Evolutionary conservation across 2,113 vertebrate species (phyloP), one percentile per base, ranked within the genome.

Genomic region (Mus pahari): DNA sequence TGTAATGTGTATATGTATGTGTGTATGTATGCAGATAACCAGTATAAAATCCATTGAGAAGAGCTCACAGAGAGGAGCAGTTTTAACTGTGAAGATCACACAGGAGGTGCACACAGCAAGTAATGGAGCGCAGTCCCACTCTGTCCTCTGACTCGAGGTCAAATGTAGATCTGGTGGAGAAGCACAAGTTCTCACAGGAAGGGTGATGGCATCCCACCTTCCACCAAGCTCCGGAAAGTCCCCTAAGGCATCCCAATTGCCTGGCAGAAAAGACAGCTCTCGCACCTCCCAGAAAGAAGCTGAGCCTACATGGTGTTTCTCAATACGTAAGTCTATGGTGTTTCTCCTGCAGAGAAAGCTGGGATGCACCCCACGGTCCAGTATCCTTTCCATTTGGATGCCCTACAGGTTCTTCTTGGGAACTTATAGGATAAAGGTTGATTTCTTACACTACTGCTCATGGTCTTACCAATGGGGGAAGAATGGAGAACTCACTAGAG

Each of bases 21-120:
- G 16, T 19, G 39, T 12, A 19, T 66, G 42, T 1, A 48, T 48
- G 26, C 16, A 9, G 42, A 86, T 74, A 96, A 75, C 88, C 66
- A 66, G 48, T 94, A 93, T 94, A 94, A 96, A 96, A 94, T 90
- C 92, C 90, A 96, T 84, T 95, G 87, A 91, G 48, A 90, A 90
- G 55, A 95, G 58, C 83, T 95, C 90, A 90, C 20, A 12, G 55
- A 83, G 8, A 89, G 89, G 74, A 68, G 74, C 17, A 2, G 83
- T n/a, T 92, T 58, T 92, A 75, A 89, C 31, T 53, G 19, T 50
- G 58, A 83, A 33, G 73, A 70, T 28, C 28, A 60, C 81, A 88
- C 11, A 14, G 83, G 39, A 62, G 77, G 92, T 75, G 66, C 78
- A 94, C 83, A 74, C 24, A 71, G 55, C 12, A 16, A 24, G 11